phyloP scores from a whole-genome alignment of 2,888 invertebrate genomes.

The Brachylomia viminalis region DNA sequence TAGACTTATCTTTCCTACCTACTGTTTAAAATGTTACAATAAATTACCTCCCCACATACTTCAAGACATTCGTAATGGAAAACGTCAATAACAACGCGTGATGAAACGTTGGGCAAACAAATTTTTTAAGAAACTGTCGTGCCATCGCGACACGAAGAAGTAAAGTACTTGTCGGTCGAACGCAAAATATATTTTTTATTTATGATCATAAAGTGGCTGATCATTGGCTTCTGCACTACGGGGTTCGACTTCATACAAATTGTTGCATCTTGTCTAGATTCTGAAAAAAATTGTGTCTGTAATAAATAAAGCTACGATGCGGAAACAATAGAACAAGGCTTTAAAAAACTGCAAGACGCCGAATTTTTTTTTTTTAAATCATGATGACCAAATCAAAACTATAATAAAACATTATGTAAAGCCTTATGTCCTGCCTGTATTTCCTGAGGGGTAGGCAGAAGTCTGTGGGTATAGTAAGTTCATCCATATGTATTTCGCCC shows the following conservation, averaged over 20 bases:
- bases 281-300: not conserved
- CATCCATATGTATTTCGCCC: not conserved
- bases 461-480: not conserved
- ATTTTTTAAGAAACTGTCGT: not conserved
- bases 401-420: not conserved
- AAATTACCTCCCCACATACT: no score
- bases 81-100: not conserved
- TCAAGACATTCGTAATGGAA: not conserved
- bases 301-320: no score
- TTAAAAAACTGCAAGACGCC: not conserved
- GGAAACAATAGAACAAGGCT: not conserved
- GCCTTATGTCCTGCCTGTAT: not conserved
- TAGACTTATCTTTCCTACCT: no score
- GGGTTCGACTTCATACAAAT: not conserved
- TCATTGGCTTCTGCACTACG: no score
- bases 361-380: no score
- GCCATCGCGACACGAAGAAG: not conserved
- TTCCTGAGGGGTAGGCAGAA: not conserved
- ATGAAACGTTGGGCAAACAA: not conserved
- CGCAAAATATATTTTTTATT: not conserved
- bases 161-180: not conserved
- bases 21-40: no score
- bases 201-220: not conserved
- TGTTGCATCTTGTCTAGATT: not conserved
- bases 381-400: not conserved